Percentiles rank a stretch among this genome's conserved stretches.
phyloP scores from a whole-genome alignment of 2,797 vertebrate genomes.

The Molossus molossus region DNA sequence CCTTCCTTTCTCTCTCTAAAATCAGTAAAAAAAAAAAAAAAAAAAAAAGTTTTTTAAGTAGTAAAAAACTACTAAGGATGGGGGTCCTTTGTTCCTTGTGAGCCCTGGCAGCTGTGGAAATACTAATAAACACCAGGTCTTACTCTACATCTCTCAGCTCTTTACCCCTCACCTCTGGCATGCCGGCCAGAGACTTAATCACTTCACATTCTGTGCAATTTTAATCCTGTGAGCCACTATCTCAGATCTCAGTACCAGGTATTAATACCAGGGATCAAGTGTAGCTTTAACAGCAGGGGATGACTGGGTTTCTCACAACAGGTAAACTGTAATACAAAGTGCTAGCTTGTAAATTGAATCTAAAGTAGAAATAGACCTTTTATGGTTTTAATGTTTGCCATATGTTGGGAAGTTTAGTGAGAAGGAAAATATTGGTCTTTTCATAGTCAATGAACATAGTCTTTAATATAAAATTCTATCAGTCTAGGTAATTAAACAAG shows the following conservation, averaged over 20 bases:
- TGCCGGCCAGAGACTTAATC: background rate
- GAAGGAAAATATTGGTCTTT: constrained; percentile 37
- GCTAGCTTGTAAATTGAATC: constrained; percentile 19
- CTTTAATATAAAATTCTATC: constrained; percentile 51
- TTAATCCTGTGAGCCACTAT: background rate
- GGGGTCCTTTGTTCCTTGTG: background rate
- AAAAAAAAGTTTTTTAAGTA: background rate
- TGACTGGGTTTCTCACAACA: constrained; percentile 30
- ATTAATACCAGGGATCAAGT: background rate
- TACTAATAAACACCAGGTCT: background rate
- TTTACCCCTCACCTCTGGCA: background rate
- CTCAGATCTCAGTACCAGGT: constrained; percentile 14
- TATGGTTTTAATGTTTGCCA: background rate
- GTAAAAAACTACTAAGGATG: background rate
- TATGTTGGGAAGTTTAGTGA: constrained; percentile 36
- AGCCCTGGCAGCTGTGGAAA: background rate
- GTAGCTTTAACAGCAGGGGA: constrained; percentile 3
- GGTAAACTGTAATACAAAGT: background rate
- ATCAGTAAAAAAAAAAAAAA: too few species aligned
- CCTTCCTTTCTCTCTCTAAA: too few species aligned
- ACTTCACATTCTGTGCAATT: background rate
- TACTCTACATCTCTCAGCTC: background rate
- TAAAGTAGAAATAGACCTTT: constrained; percentile 49
- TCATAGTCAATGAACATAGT: constrained; percentile 14
- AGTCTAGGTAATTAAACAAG: constrained; percentile 12